A percentile compares a stretch with the other conserved stretches of the same genome.
Evolutionary conservation across 1,140 invertebrate species (phyloP).

Genomic region (Dreissena rostriformis): DNA sequence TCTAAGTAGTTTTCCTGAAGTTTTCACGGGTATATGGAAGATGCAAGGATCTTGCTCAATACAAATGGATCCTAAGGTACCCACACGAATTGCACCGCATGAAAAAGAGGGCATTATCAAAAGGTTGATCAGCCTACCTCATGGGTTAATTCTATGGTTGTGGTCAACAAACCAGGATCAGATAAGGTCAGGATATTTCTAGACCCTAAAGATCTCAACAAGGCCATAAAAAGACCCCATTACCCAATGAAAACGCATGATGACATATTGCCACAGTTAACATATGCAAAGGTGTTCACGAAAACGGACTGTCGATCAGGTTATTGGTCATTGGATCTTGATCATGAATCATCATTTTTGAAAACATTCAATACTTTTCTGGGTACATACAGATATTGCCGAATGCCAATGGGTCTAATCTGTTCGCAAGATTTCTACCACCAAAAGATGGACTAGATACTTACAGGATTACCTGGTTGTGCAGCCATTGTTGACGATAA

Average conservation of each 20-base stretch:
- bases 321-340: background rate
- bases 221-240: slow-evolving; percentile 13
- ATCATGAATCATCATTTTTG: slow-evolving; percentile 55
- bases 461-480: background rate
- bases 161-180: background rate
- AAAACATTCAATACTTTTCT: slow-evolving; percentile 74
- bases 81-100: slow-evolving; percentile 59
- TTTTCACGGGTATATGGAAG: slow-evolving; percentile 58
- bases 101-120: slow-evolving; percentile 54
- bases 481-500: background rate
- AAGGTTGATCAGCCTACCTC: slow-evolving; percentile 78
- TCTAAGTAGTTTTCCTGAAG: slow-evolving; percentile 42
- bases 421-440: background rate
- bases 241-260: slow-evolving; percentile 18
- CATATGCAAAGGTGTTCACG: background rate
- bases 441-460: background rate
- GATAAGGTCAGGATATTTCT: background rate
- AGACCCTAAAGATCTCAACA: slow-evolving; percentile 21
- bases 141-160: slow-evolving; percentile 81
- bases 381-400: slow-evolving; percentile 51
- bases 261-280: background rate
- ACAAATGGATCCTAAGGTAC: slow-evolving; percentile 57
- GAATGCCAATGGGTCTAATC: background rate
- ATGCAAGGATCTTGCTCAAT: slow-evolving; percentile 62
- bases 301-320: background rate